phyloP scores from a whole-genome alignment of 2,888 invertebrate genomes.

The Acronicta alni region DNA sequence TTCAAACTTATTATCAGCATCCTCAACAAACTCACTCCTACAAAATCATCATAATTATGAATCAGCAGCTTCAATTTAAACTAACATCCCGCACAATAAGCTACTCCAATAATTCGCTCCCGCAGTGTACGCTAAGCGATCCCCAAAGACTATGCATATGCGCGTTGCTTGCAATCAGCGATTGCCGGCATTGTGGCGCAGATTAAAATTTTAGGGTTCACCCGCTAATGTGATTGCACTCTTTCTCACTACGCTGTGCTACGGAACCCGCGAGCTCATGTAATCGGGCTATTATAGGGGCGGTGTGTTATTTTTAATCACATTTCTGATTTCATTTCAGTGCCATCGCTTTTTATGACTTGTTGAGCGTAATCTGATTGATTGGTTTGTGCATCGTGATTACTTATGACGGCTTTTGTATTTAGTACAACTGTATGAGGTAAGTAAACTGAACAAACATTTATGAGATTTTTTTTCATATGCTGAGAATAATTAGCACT shows the following conservation, averaged over 20 bases:
- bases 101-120: slow-evolving; percentile 32
- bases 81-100: slow-evolving; percentile 3
- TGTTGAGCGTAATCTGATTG: slow-evolving; percentile 55
- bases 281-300: slow-evolving; percentile 80
- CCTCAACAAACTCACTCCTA: background rate
- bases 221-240: slow-evolving; percentile 88
- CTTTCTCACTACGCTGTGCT: slow-evolving; percentile 68
- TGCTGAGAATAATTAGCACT: background rate
- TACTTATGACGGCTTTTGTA: slow-evolving; percentile 12
- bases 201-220: slow-evolving; percentile 90
- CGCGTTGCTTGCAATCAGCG: slow-evolving; percentile 85
- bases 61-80: background rate
- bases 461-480: background rate
- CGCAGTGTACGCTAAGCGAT: slow-evolving; percentile 82
- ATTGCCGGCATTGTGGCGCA: slow-evolving; percentile 86
- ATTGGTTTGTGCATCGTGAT: slow-evolving; percentile 40
- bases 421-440: background rate
- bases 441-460: background rate
- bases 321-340: slow-evolving; percentile 69
- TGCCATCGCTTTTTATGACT: slow-evolving; percentile 49
- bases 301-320: slow-evolving; percentile 84
- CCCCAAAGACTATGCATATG: slow-evolving; percentile 89
- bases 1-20: background rate
- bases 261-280: slow-evolving; percentile 75
- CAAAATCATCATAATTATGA: accelerated